phyloP scores from a whole-genome alignment of 2,888 invertebrate genomes.

The Melieria omissa region DNA sequence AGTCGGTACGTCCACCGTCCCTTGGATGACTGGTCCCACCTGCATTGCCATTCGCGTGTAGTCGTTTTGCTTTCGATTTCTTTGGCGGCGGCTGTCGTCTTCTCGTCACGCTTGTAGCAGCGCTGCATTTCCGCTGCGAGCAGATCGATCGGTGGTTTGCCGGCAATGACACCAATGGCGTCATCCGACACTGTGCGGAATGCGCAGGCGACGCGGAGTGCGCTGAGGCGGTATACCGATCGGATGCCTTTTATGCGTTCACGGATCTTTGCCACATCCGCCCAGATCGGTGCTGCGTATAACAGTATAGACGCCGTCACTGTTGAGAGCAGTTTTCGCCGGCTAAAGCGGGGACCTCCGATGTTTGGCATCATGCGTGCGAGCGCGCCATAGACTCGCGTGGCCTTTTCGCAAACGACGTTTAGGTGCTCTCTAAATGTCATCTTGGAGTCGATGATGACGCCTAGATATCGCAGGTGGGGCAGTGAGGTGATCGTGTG shows the following conservation, averaged over 20 bases:
- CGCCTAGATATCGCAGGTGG: background rate
- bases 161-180: background rate
- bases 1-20: background rate
- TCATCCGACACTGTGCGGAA: slow-evolving; percentile 17
- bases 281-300: slow-evolving; percentile 20
- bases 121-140: background rate
- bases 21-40: background rate
- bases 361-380: slow-evolving; percentile 14
- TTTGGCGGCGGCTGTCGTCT: background rate
- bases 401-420: background rate
- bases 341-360: slow-evolving; percentile 8
- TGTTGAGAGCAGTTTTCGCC: slow-evolving; percentile 9
- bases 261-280: background rate
- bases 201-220: slow-evolving; percentile 6
- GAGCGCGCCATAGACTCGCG: slow-evolving; percentile 1
- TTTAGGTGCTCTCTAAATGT: background rate
- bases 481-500: background rate
- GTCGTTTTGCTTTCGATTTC: background rate
- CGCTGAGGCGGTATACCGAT: slow-evolving; percentile 3
- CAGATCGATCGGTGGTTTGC: slow-evolving; percentile 6
- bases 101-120: background rate
- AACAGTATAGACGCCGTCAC: slow-evolving; percentile 15
- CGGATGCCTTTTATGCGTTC: background rate
- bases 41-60: background rate
- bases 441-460: background rate